Percentiles rank a stretch among this genome's conserved stretches.
phyloP scores from a whole-genome alignment of 2,797 vertebrate species.

The Cynodonichthys magdalenae region DNA sequence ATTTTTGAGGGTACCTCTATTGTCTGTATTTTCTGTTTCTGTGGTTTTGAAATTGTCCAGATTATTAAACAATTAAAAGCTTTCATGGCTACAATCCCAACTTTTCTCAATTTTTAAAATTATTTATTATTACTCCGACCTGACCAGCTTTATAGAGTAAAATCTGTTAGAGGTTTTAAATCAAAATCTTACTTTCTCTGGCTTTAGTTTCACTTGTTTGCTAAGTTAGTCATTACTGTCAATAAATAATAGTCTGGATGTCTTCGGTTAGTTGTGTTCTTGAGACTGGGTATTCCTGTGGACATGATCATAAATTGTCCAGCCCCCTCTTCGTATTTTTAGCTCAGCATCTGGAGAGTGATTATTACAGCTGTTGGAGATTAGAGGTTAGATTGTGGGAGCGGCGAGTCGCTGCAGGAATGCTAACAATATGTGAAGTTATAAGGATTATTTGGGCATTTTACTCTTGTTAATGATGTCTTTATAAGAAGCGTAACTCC shows the following conservation, averaged over 20 bases:
- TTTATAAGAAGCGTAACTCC: constrained; percentile 9
- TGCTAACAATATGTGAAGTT: constrained; percentile 41
- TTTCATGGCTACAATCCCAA: constrained; percentile 52
- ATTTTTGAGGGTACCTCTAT: constrained; percentile 48
- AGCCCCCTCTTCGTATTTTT: constrained; percentile 44
- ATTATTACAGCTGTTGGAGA: constrained; percentile 69
- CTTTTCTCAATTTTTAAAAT: no score
- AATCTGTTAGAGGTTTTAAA: no score
- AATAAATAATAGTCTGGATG: constrained; percentile 52
- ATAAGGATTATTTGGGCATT: constrained; percentile 4
- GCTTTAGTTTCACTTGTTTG: constrained; percentile 27
- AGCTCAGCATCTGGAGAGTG: constrained; percentile 60
- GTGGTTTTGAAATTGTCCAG: constrained; percentile 67
- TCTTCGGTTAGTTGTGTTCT: constrained; percentile 19
- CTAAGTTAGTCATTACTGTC: constrained; percentile 34
- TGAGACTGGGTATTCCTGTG: background rate
- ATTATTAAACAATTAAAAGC: constrained; percentile 62
- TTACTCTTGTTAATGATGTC: constrained; percentile 9
- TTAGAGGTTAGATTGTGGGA: constrained; percentile 62
- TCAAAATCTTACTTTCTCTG: no score
- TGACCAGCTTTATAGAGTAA: no score
- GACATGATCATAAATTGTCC: constrained; percentile 15
- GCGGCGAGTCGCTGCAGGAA: constrained; percentile 57
- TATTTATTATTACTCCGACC: no score
- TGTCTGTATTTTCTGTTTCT: constrained; percentile 62